phyloP scores from a whole-genome alignment of 2,888 invertebrate species.

The Drosophila neonasuta region DNA sequence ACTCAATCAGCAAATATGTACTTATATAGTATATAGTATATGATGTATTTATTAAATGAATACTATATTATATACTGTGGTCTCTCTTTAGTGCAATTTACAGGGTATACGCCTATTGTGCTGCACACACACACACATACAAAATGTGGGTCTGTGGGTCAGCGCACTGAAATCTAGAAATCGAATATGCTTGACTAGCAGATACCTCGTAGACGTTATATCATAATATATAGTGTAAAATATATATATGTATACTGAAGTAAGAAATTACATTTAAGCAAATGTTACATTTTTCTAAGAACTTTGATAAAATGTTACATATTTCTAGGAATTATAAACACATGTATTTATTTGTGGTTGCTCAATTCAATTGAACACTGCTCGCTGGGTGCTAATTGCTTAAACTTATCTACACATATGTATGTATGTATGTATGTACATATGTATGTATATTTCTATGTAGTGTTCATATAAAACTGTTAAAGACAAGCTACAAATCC shows the following conservation, averaged over 20 bases:
- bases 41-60: neutral
- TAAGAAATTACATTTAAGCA: neutral
- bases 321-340: too few relatives aligned
- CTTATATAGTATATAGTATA: neutral
- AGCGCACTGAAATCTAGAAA: neutral
- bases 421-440: conserved; percentile 15
- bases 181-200: neutral
- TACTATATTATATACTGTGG: neutral
- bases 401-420: conserved; percentile 6
- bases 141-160: conserved; percentile 14
- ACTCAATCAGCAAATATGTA: conserved; percentile 45
- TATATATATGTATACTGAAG: too few relatives aligned
- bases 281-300: too few relatives aligned
- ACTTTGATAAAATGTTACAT: too few relatives aligned
- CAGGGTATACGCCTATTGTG: neutral
- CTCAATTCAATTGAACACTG: conserved; percentile 31
- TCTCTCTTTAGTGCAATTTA: neutral
- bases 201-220: neutral
- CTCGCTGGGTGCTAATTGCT: conserved; percentile 29
- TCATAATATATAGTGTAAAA: too few relatives aligned
- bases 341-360: neutral
- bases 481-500: neutral
- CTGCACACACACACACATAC: neutral
- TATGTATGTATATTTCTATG: conserved; percentile 1
- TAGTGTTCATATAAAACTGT: conserved; percentile 7